Conservation (phyloP, 2,113 vertebrate genomes). For the Grus americana region DNA sequence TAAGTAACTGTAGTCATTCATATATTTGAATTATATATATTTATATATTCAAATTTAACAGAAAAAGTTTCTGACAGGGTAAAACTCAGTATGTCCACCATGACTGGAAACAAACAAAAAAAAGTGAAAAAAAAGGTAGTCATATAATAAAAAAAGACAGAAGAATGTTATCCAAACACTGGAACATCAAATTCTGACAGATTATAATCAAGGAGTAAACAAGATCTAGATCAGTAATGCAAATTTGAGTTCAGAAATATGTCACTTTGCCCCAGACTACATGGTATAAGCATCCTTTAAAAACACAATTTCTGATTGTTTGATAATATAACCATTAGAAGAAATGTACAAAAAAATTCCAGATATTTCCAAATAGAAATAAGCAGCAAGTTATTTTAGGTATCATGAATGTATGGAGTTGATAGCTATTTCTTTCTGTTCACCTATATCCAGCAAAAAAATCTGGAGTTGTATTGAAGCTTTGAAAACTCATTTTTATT, state of each 20-base stretch:
- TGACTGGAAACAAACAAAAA: not conserved
- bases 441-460: not conserved
- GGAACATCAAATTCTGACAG: not conserved
- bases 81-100: not conserved
- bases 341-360: not conserved
- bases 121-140: not conserved
- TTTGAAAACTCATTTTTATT: not conserved
- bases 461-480: not conserved
- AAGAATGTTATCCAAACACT: not conserved
- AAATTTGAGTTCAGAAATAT: not conserved
- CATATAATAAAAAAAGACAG: not conserved
- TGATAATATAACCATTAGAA: not conserved
- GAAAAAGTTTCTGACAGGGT: not conserved
- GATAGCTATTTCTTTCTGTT: not conserved
- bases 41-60: not conserved
- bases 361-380: not conserved
- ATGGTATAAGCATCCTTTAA: not conserved
- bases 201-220: not conserved
- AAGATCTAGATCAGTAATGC: not conserved
- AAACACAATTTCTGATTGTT: not conserved
- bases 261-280: not conserved
- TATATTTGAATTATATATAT: not conserved
- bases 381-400: not conserved
- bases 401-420: not conserved
- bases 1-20: not conserved